Base-by-base conservation (phyloP, 2,888 invertebrate genomes). In the Arge pagana region DNA sequence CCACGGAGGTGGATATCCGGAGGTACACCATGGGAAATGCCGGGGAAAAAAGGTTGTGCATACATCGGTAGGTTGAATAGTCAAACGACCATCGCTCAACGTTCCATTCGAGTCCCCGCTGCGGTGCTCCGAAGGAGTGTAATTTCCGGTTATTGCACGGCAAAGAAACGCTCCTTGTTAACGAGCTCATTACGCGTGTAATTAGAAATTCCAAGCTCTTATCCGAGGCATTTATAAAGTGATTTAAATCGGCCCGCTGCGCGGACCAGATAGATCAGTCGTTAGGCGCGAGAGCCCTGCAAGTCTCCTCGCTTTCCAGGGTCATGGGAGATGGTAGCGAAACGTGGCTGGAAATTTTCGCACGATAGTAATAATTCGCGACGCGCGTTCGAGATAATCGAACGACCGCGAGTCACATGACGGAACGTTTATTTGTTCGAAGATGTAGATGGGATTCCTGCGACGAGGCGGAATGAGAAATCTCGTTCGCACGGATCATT, bases 131-230 rank as follows among this genome's bases (percentile, higher is more conserved):
- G 24, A 35, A 45, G 35, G 33, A 23, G 23, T 23, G 45, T 33
- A 45, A 45, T 45, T 33, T 35, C 33, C 45, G 45, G 33, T 45
- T 33, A 45, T 45, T 11, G 15, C 45, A 45, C 19, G 33, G 11
- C 33, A 30, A 33, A 45, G 33, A 23, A 45, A 24, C 45, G 35
- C 31, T 45, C 45, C 45, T 45, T 45, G 50, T 57, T 59, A 61
- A 61, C 57, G 57, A 59, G 59, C 58, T 61, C 56, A 56, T 59
- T 61, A 56, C 45, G 18, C 42, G 50, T 30, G 52, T 56, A 58
- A 60, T 60, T 60, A 58, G 54, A 58, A 57, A 52, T 31, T 50
- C 33, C 45, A 23, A 24, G 31, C 45, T 33, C 45, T 35, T 33
- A 40, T 45, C 45, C 45, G n/a, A 15, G 33, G 45, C 31, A 31